Evolutionary conservation across 1,140 invertebrate species (phyloP), one percentile per base, ranked within the genome.

Genomic region (Drosophila tristis): DNA sequence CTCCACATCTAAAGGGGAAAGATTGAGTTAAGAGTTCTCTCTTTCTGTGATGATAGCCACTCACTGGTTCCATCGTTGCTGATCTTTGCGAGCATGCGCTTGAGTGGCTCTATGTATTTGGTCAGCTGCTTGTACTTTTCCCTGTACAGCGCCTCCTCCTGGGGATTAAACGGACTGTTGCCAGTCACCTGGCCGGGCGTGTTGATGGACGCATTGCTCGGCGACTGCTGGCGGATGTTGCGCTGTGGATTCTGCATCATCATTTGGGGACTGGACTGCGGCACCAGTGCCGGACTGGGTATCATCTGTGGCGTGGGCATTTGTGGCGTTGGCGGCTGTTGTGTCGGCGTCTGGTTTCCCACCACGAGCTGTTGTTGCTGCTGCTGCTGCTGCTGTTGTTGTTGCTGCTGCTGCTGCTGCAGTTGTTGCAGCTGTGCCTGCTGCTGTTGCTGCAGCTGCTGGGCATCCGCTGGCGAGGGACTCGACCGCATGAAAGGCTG

Each of bases 61-160:
- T 89, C 31, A 90, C 89, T 91, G 2, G 89, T 74, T 2, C 96
- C 96, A 92, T 98, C 97, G 91, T 96, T 97, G 78, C 97, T 96
- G 91, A 97, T 96, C 90, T 95, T 94, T 47, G 95, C 94, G 65
- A 98, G 97, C 95, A 98, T 97, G 76, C 96, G 94, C 49, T 96
- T 94, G 2, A 99, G 92, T 0, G 98, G 97, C 71, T 98, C 98
- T 77, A 98, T 97, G 89, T 98, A 99, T 92, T 98, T 98, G 78
- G 96, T 97, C 4, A 99, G 93, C 86, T 98, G 97, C 31, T 96
- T 94, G 43, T 98, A 95, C 93, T 98, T 99, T 78, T 98, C 98
- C 60, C 97, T 92, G 85, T 98, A 99, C 1, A 96, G 95, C 54
- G 97, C 96, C 80, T 98, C 97, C 79, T 98, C 97, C 0, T 94